Evolutionary conservation across 2,888 invertebrate genomes (phyloP).

Genomic region (Rhagium mordax): DNA sequence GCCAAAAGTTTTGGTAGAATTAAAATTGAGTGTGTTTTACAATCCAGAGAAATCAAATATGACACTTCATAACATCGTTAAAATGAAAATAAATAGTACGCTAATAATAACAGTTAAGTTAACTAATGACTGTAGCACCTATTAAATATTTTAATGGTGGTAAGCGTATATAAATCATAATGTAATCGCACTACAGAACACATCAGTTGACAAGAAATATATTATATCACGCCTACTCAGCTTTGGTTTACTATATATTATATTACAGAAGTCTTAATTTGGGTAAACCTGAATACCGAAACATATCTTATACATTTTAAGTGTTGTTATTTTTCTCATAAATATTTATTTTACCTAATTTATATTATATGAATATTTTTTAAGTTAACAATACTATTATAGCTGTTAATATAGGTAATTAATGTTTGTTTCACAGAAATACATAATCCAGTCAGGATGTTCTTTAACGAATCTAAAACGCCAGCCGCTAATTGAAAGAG

Average conservation of each 20-base stretch:
- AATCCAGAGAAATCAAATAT: neutral
- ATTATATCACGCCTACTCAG: neutral
- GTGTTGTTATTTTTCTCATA: neutral
- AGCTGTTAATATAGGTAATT: neutral
- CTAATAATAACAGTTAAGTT: neutral
- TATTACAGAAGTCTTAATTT: neutral
- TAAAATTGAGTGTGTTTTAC: neutral
- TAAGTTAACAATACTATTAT: neutral
- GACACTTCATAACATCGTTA: neutral
- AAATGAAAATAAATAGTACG: neutral
- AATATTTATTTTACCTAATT: neutral
- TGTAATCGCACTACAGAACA: neutral
- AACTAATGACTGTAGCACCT: neutral
- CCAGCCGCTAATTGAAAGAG: too few species aligned
- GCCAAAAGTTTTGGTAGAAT: too few species aligned
- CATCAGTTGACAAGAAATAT: neutral
- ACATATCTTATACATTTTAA: neutral
- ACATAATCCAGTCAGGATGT: too few species aligned
- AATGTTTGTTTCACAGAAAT: too few species aligned
- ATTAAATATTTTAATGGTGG: neutral
- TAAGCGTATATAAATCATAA: neutral
- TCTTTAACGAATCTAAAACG: too few species aligned
- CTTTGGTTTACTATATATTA: neutral
- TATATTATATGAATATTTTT: too few species aligned
- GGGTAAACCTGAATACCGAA: neutral